These are phyloP conservation scores for Salarias fasciatus DNA, from an alignment of 2,797 vertebrate genomes.

Conservation along the genomic window DNA sequence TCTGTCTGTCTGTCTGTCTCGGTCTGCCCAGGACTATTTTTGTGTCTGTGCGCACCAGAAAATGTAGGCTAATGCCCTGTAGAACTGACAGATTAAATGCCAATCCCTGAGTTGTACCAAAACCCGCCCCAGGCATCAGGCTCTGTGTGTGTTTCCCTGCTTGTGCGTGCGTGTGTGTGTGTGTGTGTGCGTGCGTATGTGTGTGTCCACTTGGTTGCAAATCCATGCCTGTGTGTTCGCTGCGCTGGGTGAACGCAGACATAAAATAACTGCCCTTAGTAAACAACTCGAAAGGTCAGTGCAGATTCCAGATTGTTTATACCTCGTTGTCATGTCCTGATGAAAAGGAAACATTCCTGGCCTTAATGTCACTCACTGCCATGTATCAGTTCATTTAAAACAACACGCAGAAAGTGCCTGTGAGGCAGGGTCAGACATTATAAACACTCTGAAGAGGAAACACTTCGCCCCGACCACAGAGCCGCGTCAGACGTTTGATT, in stretches of 20 bases:
- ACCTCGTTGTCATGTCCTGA: constrained; percentile 53
- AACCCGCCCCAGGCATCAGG: constrained; percentile 66
- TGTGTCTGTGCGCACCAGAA: constrained; percentile 52
- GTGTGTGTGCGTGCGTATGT: constrained; percentile 6
- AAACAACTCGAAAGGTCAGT: constrained; percentile 75
- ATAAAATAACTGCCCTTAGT: constrained; percentile 69
- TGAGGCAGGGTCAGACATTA: constrained; percentile 24
- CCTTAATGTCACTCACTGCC: constrained; percentile 65
- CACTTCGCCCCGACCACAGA: neutral
- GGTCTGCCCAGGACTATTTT: constrained; percentile 39
- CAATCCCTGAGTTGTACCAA: constrained; percentile 75
- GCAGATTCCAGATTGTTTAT: constrained; percentile 62
- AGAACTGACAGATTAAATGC: constrained; percentile 78
- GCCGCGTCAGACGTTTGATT: constrained; percentile 3
- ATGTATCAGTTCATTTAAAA: constrained; percentile 54
- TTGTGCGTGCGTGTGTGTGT: constrained; percentile 8
- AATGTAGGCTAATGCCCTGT: constrained; percentile 79
- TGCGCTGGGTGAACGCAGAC: constrained; percentile 48
- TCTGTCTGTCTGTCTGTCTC: neutral
- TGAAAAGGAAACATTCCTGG: constrained; percentile 65
- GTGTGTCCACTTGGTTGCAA: constrained; percentile 44
- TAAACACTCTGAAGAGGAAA: constrained; percentile 14
- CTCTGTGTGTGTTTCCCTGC: constrained; percentile 14
- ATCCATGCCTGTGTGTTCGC: constrained; percentile 53
- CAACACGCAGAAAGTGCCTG: constrained; percentile 24